phyloP scores from a whole-genome alignment of 2,888 invertebrate genomes.

The Nysson spinosus region DNA sequence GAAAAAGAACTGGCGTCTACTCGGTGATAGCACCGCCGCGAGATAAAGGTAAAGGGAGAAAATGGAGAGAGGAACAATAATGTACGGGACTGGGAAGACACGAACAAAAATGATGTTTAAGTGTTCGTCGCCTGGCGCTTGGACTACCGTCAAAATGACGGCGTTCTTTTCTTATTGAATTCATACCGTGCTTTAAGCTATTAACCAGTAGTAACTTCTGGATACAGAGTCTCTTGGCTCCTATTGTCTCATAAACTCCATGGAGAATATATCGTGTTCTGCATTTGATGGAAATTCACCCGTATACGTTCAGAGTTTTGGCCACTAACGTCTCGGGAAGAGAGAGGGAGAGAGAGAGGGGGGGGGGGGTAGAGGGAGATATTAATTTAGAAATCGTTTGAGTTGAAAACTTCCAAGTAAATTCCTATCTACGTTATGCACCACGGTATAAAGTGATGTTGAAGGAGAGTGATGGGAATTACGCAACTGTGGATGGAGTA shows the following conservation, averaged over 20 bases:
- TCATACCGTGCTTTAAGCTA: too few relatives aligned
- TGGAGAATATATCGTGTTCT: too few relatives aligned
- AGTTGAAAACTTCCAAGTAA: not conserved
- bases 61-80: not conserved
- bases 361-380: too few relatives aligned
- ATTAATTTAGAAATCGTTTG: slow-evolving; percentile 20
- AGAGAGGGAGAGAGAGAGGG: too few relatives aligned
- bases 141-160: slow-evolving; percentile 1
- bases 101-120: slow-evolving; percentile 6
- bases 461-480: not conserved
- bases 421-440: not conserved
- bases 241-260: too few relatives aligned
- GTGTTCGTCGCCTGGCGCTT: not conserved
- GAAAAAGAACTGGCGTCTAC: slow-evolving; percentile 1
- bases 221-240: too few relatives aligned
- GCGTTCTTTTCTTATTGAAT: too few relatives aligned
- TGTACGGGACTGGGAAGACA: not conserved
- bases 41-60: not conserved
- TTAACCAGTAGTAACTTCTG: too few relatives aligned
- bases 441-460: not conserved
- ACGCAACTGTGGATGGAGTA: too few relatives aligned
- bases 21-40: slow-evolving; percentile 1
- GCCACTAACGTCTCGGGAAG: slow-evolving; percentile 10
- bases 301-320: too few relatives aligned
- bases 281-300: too few relatives aligned